Percentiles rank a stretch among this genome's conserved stretches.
Conservation (phyloP, 1,140 invertebrate genomes). For the Meloidogyne floridensis region DNA sequence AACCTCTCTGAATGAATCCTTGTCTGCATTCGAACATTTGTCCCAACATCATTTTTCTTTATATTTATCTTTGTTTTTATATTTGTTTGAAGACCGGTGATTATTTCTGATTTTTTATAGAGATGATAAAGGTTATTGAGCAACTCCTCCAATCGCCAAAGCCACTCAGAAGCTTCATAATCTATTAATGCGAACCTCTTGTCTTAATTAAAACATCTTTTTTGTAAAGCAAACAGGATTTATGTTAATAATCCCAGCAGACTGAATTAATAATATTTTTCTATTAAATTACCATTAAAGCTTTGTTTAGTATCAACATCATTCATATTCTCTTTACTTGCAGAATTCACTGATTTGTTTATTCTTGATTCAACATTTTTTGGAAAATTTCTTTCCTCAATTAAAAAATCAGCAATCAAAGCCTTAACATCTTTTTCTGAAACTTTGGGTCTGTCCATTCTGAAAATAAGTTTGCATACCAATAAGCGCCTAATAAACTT, state of each 20-base stretch:
- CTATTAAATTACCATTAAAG: background rate
- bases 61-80: constrained; percentile 3
- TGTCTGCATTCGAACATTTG: background rate
- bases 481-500: background rate
- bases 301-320: background rate
- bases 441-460: background rate
- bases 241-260: too few relatives aligned
- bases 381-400: background rate
- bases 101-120: background rate
- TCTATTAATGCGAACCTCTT: background rate
- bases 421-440: background rate
- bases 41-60: background rate
- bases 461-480: background rate
- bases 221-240: background rate
- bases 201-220: background rate
- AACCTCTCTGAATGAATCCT: background rate
- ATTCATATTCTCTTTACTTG: background rate
- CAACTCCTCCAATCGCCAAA: background rate
- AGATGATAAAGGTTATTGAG: background rate
- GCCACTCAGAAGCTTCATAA: background rate
- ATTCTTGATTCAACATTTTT: background rate
- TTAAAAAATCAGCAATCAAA: background rate
- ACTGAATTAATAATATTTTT: too few relatives aligned
- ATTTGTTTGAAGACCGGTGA: background rate
- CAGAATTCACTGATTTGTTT: background rate